Evolutionary conservation across 2,113 vertebrate genomes (phyloP).

Genomic region (Rhea pennata): DNA sequence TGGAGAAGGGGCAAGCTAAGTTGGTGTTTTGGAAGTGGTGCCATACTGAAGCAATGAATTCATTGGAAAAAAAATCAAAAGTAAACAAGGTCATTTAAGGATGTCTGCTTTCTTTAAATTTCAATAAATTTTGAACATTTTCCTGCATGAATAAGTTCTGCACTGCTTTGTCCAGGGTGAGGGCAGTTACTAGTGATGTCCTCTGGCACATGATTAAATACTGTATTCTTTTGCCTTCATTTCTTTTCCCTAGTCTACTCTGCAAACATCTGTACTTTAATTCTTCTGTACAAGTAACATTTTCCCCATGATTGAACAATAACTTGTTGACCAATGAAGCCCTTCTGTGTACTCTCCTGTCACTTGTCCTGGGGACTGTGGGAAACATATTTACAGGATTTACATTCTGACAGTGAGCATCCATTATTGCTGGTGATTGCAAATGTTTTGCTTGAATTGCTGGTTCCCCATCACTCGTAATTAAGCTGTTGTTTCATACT

Average conservation of each 20-base stretch:
- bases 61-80: background rate
- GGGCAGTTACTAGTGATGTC: background rate
- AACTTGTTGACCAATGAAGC: background rate
- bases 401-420: background rate
- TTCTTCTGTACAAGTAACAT: background rate
- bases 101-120: background rate
- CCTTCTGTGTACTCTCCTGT: slow-evolving; percentile 10
- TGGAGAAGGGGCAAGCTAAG: background rate
- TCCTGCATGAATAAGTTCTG: background rate
- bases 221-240: background rate
- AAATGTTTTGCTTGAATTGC: background rate
- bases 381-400: background rate
- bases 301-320: background rate
- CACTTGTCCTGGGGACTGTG: background rate
- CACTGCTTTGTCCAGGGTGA: no score
- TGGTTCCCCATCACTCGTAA: background rate
- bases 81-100: background rate
- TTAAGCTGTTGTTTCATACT: slow-evolving; percentile 20
- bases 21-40: rapidly evolving
- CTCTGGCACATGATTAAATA: background rate
- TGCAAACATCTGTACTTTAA: background rate
- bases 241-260: background rate
- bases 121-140: background rate
- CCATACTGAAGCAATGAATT: rapidly evolving
- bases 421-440: background rate